phyloP scores from a whole-genome alignment of 2,888 invertebrate species.

The Hyalella azteca region DNA sequence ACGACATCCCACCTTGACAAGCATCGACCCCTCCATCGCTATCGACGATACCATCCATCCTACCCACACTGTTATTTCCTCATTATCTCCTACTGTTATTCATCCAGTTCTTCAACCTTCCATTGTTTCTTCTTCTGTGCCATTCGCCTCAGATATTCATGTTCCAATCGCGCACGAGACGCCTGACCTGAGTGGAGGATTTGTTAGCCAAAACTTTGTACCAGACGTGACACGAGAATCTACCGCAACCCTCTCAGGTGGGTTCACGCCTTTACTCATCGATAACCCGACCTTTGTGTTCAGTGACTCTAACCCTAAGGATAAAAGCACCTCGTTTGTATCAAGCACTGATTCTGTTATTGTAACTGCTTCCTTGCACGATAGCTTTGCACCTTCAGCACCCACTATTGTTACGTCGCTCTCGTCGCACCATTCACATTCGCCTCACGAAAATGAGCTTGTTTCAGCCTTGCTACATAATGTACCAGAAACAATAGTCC shows the following conservation, averaged over 20 bases:
- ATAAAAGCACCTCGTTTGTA: neutral
- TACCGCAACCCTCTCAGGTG: conserved; percentile 1
- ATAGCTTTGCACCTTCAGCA: neutral
- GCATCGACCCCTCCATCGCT: neutral
- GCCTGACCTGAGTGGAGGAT: neutral
- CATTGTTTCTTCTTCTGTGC: neutral
- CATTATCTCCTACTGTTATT: neutral
- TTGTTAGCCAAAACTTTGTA: neutral
- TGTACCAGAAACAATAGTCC: neutral
- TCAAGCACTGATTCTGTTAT: neutral
- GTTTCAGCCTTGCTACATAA: neutral
- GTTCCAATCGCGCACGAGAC: neutral
- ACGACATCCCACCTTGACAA: neutral
- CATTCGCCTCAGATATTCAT: neutral
- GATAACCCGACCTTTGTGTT: neutral
- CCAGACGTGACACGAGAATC: neutral
- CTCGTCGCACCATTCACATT: neutral
- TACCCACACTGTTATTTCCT: neutral
- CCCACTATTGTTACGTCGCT: neutral
- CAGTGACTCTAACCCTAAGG: neutral
- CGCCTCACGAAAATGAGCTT: neutral
- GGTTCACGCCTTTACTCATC: neutral
- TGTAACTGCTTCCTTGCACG: neutral
- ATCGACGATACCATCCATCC: neutral
- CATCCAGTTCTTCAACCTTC: neutral